Evolutionary conservation across 2,113 vertebrate species (phyloP).

Genomic region (Tychaedon coryphoeus): DNA sequence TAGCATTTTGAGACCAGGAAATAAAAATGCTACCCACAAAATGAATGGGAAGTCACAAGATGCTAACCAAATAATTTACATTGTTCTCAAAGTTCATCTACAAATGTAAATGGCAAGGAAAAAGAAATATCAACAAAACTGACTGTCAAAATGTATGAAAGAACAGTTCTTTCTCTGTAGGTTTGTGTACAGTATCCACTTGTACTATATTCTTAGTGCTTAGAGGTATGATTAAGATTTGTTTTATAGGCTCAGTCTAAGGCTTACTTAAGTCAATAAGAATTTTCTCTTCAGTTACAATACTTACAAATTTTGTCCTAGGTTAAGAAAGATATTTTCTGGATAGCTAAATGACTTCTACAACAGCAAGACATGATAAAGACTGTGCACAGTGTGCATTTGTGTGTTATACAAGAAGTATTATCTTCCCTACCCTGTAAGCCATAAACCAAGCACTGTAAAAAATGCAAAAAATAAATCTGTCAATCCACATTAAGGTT

Average conservation of each 20-base stretch:
- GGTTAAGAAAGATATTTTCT: background rate
- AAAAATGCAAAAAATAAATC: background rate
- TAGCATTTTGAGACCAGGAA: slow-evolving; percentile 5
- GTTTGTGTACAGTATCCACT: background rate
- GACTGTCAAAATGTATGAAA: background rate
- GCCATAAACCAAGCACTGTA: background rate
- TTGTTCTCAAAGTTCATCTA: slow-evolving; percentile 40
- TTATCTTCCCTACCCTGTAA: background rate
- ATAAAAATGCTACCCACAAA: slow-evolving; percentile 33
- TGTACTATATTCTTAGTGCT: background rate
- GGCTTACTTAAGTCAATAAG: background rate
- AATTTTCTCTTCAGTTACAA: background rate
- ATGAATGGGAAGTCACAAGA: slow-evolving; percentile 34
- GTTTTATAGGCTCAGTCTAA: background rate
- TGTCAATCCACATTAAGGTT: background rate
- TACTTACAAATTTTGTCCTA: background rate
- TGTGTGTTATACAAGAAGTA: background rate
- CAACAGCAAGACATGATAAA: background rate
- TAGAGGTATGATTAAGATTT: background rate
- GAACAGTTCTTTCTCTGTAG: background rate
- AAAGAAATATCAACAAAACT: background rate
- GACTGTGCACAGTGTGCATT: background rate
- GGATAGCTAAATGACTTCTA: background rate
- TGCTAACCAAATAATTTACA: background rate
- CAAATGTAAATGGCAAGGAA: background rate